phyloP scores from a whole-genome alignment of 2,888 invertebrate species.

The Caenorhabditis sulstoni region DNA sequence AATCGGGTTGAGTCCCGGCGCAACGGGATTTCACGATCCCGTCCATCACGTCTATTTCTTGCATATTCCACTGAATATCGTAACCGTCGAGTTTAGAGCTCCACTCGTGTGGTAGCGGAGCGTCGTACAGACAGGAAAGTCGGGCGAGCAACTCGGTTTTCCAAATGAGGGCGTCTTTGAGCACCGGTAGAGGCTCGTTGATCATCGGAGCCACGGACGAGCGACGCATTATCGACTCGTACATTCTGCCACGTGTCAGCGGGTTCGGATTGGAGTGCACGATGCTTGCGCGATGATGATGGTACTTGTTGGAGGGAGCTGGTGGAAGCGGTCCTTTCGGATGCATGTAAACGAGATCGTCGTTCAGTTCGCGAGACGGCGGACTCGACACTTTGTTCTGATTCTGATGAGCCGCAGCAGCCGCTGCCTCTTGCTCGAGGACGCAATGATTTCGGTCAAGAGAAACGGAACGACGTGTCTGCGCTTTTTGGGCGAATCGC shows the following conservation, averaged over 20 bases:
- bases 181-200: not conserved
- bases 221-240: conserved; percentile 50
- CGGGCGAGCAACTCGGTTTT: conserved; percentile 24
- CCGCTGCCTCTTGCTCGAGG: conserved; percentile 20
- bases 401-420: not conserved
- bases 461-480: conserved; percentile 45
- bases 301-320: conserved; percentile 3
- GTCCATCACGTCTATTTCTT: conserved; percentile 35
- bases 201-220: conserved; percentile 18
- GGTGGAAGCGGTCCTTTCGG: conserved; percentile 27
- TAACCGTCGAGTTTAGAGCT: conserved; percentile 26
- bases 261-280: not conserved
- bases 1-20: conserved; percentile 31
- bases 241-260: conserved; percentile 40
- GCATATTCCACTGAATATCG: conserved; percentile 47
- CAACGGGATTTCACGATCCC: conserved; percentile 36
- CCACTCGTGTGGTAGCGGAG: conserved; percentile 32
- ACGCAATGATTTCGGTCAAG: conserved; percentile 49
- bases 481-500: conserved; percentile 24
- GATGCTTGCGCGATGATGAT: conserved; percentile 16
- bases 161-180: conserved; percentile 33
- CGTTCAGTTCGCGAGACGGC: not conserved
- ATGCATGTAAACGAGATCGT: conserved; percentile 33
- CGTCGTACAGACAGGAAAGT: conserved; percentile 5
- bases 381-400: conserved; percentile 16